Base-by-base conservation (phyloP, 2,888 invertebrate species). In the Leptodirus hochenwartii region DNA sequence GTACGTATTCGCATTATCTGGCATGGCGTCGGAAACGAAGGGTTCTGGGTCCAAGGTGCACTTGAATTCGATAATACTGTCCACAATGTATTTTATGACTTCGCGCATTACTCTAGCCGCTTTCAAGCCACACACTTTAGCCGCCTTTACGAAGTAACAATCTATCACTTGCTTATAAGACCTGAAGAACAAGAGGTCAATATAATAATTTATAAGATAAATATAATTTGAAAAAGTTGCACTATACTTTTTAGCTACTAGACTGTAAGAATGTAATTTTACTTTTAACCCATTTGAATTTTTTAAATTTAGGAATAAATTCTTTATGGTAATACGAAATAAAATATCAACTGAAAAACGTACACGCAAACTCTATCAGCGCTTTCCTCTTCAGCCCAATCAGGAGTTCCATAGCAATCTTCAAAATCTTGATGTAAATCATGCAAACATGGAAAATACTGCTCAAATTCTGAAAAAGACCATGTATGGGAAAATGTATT, bases 321-420 rank as follows among this genome's bases (percentile, higher is more conserved):
- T 8, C 6, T 6, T 8, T 20, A 20, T 20, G 6, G 6, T 20
- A 20, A 20, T 20, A n/a, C 20, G n/a, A 20, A n/a, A 20, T 6
- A 6, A 20, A n/a, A 20, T 20, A 20, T 20, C 6, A n/a, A 8
- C 20, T 24, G 8, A 25, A 5, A 22, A n/a, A 33, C 26, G 36
- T 50, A 60, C 56, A 50, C 49, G 47, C 65, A 66, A 15, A 59
- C 48, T 31, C 49, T 44, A n/a, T 43, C 39, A 20, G 47, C 39
- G 32, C 59, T 56, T 13, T 44, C 40, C 28, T 54, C 51, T 45
- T 66, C 64, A 35, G 54, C 60, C 66, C 66, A 66, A 45, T 65
- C 65, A 2, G 62, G 52, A 4, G 58, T 51, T 0, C 62, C 66
- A 37, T 54, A 55, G 37, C 66, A 66, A 36, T 58, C 56, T 26